These are phyloP conservation scores for Tricholaema leucomelas DNA, from an alignment of 2,113 vertebrate genomes.

Conservation along the genomic window DNA sequence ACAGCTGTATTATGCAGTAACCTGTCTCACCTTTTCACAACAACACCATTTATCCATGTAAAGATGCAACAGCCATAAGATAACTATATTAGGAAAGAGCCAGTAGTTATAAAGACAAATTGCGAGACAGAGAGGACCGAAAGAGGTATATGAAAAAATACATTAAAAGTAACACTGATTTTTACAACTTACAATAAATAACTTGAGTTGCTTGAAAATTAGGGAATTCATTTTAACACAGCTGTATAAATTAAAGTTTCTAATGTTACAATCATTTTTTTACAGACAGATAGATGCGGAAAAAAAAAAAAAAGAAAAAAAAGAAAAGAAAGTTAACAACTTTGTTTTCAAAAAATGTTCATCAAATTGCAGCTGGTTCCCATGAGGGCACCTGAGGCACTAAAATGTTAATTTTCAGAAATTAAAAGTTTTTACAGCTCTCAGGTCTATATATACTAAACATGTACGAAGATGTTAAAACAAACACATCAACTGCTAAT, in stretches of 20 bases:
- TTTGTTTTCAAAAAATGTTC: neutral
- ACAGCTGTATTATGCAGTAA: neutral
- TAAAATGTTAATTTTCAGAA: neutral
- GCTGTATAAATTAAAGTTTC: neutral
- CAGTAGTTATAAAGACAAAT: neutral
- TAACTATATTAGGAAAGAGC: neutral
- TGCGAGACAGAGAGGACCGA: neutral
- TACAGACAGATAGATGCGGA: neutral
- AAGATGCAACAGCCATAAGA: conserved; percentile 6
- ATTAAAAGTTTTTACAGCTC: conserved; percentile 5
- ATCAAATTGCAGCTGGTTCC: neutral
- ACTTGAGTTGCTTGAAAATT: neutral
- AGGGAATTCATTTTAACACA: neutral
- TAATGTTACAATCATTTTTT: neutral
- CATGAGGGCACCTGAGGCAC: neutral
- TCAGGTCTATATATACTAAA: neutral
- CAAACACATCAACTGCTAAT: neutral
- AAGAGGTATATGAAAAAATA: neutral
- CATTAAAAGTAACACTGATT: neutral
- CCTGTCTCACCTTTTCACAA: conserved; percentile 21
- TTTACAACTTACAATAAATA: neutral
- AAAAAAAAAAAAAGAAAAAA: too few relatives aligned
- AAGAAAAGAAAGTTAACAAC: neutral
- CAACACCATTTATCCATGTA: neutral
- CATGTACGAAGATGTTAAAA: neutral